Evolutionary conservation across 92 coral and sea anemone species (phyloP).

Genomic region (Meandrina meandrites): DNA sequence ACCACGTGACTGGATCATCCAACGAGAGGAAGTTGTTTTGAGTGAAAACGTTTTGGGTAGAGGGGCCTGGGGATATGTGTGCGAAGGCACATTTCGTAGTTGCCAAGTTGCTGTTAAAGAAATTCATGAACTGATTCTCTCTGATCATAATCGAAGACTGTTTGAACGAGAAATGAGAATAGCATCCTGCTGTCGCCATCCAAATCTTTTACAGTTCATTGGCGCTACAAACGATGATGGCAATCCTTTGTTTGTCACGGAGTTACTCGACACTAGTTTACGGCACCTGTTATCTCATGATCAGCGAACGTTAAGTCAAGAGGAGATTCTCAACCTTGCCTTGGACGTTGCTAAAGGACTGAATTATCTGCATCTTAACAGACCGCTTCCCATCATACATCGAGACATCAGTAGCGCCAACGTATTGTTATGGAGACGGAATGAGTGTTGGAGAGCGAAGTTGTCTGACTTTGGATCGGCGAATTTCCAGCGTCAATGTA

Average conservation of each 20-base stretch:
- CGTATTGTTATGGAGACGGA: constrained; percentile 90
- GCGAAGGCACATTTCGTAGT: constrained; percentile 28
- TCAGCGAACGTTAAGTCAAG: constrained; percentile 77
- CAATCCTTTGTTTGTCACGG: constrained; percentile 79
- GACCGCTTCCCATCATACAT: constrained; percentile 89
- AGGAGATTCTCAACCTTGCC: constrained; percentile 69
- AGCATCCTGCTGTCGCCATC: constrained; percentile 88
- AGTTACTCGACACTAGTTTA: constrained; percentile 74
- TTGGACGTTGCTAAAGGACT: constrained; percentile 77
- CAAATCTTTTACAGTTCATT: constrained; percentile 82
- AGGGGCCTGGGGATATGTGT: constrained; percentile 9
- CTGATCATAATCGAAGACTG: constrained; percentile 79
- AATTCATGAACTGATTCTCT: constrained; percentile 87
- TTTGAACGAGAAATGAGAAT: constrained; percentile 94
- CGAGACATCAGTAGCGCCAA: constrained; percentile 92
- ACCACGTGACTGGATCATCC: constrained; percentile 70
- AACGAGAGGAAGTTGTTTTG: constrained; percentile 2
- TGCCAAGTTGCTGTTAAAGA: constrained; percentile 81
- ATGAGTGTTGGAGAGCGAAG: constrained; percentile 83
- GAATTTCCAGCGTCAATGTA: constrained; percentile 82
- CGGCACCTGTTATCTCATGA: constrained; percentile 65
- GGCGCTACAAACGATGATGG: constrained; percentile 90
- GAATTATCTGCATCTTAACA: constrained; percentile 84
- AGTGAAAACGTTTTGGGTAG: background rate
- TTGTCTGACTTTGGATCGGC: constrained; percentile 94